Evolutionary conservation across 2,888 invertebrate species (phyloP).

Genomic region (Pardosa pseudoannulata): DNA sequence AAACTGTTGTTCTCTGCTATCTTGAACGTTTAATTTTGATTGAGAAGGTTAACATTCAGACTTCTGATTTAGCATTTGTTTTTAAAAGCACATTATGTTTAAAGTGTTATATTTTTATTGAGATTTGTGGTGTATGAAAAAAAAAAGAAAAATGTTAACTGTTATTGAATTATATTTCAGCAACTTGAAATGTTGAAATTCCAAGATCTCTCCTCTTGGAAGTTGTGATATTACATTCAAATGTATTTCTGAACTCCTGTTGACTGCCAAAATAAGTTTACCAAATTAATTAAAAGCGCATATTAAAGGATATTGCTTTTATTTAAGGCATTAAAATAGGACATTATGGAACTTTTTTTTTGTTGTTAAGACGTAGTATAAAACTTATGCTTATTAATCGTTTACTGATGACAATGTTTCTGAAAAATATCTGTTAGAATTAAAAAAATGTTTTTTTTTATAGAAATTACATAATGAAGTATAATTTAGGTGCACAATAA

Average conservation of each 20-base stretch:
- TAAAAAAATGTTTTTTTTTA: no score
- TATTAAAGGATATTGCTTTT: no score
- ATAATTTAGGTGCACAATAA: no score
- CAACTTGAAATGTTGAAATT: neutral
- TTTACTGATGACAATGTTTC: no score
- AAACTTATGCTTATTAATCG: no score
- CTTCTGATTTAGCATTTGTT: neutral
- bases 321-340: no score
- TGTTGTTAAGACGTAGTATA: no score
- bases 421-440: no score
- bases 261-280: constrained; percentile 1
- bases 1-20: neutral
- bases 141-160: neutral
- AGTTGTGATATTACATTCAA: constrained; percentile 20
- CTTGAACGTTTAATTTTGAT: neutral
- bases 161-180: neutral
- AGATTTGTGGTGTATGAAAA: neutral
- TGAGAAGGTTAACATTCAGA: neutral
- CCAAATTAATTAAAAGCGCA: no score
- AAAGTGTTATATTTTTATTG: constrained; percentile 4
- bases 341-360: no score
- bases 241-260: neutral
- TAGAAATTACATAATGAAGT: no score
- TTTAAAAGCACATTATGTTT: constrained; percentile 13
- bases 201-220: neutral